Base-by-base conservation (phyloP, 2,888 invertebrate genomes). In the Rapana venosa region DNA sequence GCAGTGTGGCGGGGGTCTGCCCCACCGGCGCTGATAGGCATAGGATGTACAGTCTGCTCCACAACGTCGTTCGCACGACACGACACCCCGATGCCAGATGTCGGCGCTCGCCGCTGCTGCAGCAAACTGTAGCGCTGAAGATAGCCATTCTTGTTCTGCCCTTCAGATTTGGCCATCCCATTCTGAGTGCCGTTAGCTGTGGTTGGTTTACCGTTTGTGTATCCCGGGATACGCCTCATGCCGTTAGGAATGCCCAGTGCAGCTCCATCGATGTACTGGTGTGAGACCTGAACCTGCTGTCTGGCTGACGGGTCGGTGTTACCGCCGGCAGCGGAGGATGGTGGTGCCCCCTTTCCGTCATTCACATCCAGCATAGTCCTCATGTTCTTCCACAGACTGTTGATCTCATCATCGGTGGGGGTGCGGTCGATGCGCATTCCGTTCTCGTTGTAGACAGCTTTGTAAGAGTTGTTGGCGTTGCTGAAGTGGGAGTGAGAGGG, bases 401-500 rank as follows among this genome's bases (percentile, higher is more conserved):
- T 95, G 26, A 96, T 96, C 88, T 96, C 96, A 74, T 95, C 96
- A 90, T 96, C 96, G n/a, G 96, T 96, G 1, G 96, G 96, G 4
- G 96, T 96, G 61, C 95, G 91, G 89, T 96, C 96, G 66, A 96
- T 93, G 85, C 94, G 90, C 89, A 95, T 79, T 77, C 94, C 95
- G 91, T 93, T 94, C 32, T 94, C 94, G 92, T 93, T 92, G 91
- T 93, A 94, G 15, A 94, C 92, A 70, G 93, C 92, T 15, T 92
- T 93, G 84, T 86, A 79, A 22, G 85, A 74, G 70, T 90, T 88
- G 66, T 86, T 90, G 61, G 83, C 74, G 61, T 90, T 88, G 84
- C 89, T 85, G 89, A 89, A 89, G 89, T 85, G 89, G 47, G 89
- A 89, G 77, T 89, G 89, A 30, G 89, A 89, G 66, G 89, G 89